These are phyloP conservation scores for Thymallus thymallus DNA, from an alignment of 2,113 vertebrate species.

Conservation along the genomic window DNA sequence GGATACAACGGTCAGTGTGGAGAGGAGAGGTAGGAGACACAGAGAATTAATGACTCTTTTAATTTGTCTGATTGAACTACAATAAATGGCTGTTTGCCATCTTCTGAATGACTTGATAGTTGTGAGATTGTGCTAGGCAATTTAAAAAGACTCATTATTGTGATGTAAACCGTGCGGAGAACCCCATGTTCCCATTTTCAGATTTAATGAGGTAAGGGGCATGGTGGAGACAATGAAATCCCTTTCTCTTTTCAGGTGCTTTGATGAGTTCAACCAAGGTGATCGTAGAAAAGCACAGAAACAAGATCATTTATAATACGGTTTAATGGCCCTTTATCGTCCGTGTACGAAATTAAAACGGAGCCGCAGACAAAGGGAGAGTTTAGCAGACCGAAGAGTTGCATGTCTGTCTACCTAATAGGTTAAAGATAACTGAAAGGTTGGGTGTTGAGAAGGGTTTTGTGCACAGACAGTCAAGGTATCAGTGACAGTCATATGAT, in stretches of 20 bases:
- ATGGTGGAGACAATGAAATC: slow-evolving; percentile 23
- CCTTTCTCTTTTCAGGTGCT: slow-evolving; percentile 34
- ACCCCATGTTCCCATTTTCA: slow-evolving; percentile 39
- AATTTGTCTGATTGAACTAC: slow-evolving; percentile 36
- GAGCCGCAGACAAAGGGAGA: slow-evolving; percentile 1
- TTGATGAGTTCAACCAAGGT: slow-evolving; percentile 47
- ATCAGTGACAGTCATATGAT: neutral
- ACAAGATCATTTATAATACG: slow-evolving; percentile 9
- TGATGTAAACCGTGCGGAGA: slow-evolving; percentile 34
- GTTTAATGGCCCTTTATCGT: slow-evolving; percentile 35
- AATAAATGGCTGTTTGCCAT: slow-evolving; percentile 25
- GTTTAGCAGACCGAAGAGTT: neutral
- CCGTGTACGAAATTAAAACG: slow-evolving; percentile 20
- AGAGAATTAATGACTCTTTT: slow-evolving; percentile 29
- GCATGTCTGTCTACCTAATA: slow-evolving; percentile 3
- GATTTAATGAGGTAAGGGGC: slow-evolving; percentile 44
- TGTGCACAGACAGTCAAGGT: slow-evolving; percentile 3
- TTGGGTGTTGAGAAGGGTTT: neutral
- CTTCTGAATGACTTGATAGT: slow-evolving; percentile 29
- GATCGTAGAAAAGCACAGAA: slow-evolving; percentile 35
- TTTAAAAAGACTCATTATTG: slow-evolving; percentile 55
- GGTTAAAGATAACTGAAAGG: slow-evolving; percentile 20
- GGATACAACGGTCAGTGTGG: neutral
- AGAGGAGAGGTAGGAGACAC: neutral
- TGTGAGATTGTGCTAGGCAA: slow-evolving; percentile 39